These are phyloP conservation scores for Lasioglossum morio DNA, from an alignment of 2,888 invertebrate species.

Conservation along the genomic window DNA sequence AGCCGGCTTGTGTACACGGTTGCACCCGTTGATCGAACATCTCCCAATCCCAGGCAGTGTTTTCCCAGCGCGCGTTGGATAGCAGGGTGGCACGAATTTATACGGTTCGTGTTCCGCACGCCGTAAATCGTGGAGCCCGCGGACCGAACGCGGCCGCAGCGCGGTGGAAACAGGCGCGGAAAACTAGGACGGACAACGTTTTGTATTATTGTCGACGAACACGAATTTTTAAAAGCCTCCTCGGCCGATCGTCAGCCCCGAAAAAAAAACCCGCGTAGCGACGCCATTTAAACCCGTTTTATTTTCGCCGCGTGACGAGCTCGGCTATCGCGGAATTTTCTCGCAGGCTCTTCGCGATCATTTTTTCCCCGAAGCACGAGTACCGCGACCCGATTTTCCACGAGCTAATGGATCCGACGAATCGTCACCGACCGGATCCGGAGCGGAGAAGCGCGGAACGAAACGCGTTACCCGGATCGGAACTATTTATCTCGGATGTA, in stretches of 20 bases:
- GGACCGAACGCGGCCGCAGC: conserved; percentile 23
- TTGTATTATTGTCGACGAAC: conserved; percentile 38
- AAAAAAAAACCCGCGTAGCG: neutral
- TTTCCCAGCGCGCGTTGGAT: neutral
- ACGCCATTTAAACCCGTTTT: conserved; percentile 1
- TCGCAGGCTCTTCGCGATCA: neutral
- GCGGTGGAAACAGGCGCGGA: neutral
- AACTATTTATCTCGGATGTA: conserved; percentile 48
- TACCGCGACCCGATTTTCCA: neutral
- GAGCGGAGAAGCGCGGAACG: neutral
- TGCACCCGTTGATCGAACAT: conserved; percentile 1
- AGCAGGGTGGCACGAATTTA: neutral
- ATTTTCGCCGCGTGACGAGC: neutral
- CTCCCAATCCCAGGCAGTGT: conserved; percentile 5
- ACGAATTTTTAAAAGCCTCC: conserved; percentile 49
- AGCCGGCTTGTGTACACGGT: conserved; percentile 8
- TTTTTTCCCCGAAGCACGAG: neutral
- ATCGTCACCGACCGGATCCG: neutral
- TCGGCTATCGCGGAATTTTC: neutral
- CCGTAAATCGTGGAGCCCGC: neutral
- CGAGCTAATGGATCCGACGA: conserved; percentile 6
- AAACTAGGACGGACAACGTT: conserved; percentile 51
- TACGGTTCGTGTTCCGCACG: conserved; percentile 4
- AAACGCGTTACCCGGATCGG: conserved; percentile 1
- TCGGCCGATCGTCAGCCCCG: conserved; percentile 31